These are phyloP conservation scores for Mesocentrotus franciscanus DNA, from an alignment of 53 echinoderm and acorn worm genomes.

Conservation along the genomic window DNA sequence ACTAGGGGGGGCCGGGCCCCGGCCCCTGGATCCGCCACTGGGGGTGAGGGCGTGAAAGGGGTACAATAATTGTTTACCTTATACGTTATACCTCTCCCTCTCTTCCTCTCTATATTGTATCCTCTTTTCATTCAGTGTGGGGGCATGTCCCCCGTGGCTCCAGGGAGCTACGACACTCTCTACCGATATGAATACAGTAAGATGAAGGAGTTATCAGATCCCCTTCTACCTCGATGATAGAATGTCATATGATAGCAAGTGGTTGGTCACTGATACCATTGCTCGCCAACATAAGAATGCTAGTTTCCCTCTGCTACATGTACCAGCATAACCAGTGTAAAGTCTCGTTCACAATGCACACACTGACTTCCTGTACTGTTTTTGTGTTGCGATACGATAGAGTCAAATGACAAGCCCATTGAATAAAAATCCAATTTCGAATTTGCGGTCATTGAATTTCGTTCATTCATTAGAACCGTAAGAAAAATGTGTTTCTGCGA, in stretches of 20 bases:
- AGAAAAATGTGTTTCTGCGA: not conserved
- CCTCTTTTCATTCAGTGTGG: too few relatives aligned
- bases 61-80: not conserved
- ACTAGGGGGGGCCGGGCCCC: too few relatives aligned
- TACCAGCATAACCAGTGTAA: too few relatives aligned
- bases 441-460: not conserved
- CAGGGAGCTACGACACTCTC: not conserved
- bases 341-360: not conserved
- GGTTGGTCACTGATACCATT: not conserved
- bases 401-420: not conserved
- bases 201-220: not conserved
- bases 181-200: not conserved
- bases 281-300: not conserved
- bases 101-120: too few relatives aligned
- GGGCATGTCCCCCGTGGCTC: not conserved
- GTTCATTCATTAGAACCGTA: not conserved
- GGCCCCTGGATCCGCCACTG: too few relatives aligned
- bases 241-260: not conserved
- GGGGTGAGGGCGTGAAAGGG: not conserved
- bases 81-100: too few relatives aligned
- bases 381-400: not conserved
- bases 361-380: not conserved
- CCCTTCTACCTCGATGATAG: not conserved
- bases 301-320: not conserved
- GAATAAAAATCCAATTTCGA: not conserved